Conservation (phyloP, 2,888 invertebrate species). For the Leucophenga montana region DNA sequence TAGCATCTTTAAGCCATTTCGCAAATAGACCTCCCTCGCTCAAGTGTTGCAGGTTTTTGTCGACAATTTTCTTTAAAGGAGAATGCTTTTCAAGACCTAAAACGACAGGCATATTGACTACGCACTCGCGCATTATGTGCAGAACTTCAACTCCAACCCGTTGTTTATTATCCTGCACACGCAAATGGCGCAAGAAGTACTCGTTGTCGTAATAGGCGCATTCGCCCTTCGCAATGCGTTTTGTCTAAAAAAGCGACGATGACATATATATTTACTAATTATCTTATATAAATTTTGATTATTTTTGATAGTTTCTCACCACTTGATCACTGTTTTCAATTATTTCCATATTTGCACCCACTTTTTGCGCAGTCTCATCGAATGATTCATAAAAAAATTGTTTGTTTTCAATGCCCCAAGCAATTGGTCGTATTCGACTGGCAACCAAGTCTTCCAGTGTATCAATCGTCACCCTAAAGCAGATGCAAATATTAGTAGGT, state of each 20-base stretch:
- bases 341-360: conserved; percentile 80
- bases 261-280: not conserved
- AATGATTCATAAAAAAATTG: conserved; percentile 81
- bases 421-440: conserved; percentile 80
- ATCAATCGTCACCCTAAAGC: conserved; percentile 83
- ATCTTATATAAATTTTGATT: not conserved
- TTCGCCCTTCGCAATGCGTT: conserved; percentile 79
- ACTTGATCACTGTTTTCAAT: conserved; percentile 78
- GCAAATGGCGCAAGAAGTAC: conserved; percentile 80
- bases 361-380: conserved; percentile 79
- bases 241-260: conserved; percentile 56
- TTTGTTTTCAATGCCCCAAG: conserved; percentile 82
- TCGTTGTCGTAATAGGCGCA: conserved; percentile 88
- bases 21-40: conserved; percentile 84
- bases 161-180: conserved; percentile 72
- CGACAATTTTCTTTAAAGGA: conserved; percentile 81
- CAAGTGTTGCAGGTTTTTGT: conserved; percentile 79
- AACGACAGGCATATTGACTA: conserved; percentile 86
- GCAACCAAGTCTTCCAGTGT: conserved; percentile 80
- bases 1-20: conserved; percentile 86
- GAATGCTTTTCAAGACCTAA: conserved; percentile 88
- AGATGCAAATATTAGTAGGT: not conserved
- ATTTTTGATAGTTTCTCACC: conserved; percentile 67
- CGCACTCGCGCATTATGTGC: conserved; percentile 88
- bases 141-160: conserved; percentile 71